A percentile compares a stretch with the other conserved stretches of the same genome.
phyloP scores from a whole-genome alignment of 2,888 invertebrate genomes.

The Pinctada fucata region DNA sequence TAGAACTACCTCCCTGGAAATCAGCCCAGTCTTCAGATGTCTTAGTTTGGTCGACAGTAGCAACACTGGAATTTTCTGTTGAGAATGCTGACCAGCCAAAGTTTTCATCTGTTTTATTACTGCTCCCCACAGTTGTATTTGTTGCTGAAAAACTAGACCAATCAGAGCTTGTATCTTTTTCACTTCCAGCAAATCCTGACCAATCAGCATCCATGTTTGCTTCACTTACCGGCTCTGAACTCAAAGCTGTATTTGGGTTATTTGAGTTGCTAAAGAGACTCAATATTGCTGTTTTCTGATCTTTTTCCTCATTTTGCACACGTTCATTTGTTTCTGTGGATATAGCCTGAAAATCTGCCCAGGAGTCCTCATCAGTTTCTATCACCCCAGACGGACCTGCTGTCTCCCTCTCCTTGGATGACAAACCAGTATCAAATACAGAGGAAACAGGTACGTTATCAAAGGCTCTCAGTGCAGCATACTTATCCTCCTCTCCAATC shows the following conservation, averaged over 20 bases:
- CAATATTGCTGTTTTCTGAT: neutral
- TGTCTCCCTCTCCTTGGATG: slow-evolving; percentile 4
- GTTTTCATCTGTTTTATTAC: slow-evolving; percentile 8
- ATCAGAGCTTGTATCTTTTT: slow-evolving; percentile 19
- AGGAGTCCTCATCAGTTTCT: slow-evolving; percentile 41
- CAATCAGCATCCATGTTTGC: slow-evolving; percentile 29
- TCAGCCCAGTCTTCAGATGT: slow-evolving; percentile 55
- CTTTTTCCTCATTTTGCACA: neutral
- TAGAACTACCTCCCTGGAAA: slow-evolving; percentile 38
- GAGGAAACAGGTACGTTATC: slow-evolving; percentile 27
- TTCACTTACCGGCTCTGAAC: neutral
- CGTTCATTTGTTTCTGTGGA: slow-evolving; percentile 4
- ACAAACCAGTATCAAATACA: slow-evolving; percentile 13
- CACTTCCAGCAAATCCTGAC: slow-evolving; percentile 35
- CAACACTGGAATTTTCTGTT: neutral
- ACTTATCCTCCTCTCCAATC: slow-evolving; percentile 69
- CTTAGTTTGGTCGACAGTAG: neutral
- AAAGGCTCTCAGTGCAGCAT: slow-evolving; percentile 64
- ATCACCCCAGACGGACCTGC: slow-evolving; percentile 26
- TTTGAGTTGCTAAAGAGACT: neutral
- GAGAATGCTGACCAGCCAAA: slow-evolving; percentile 18
- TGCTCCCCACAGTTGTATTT: neutral
- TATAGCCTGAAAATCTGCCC: slow-evolving; percentile 55
- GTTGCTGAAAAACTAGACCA: slow-evolving; percentile 54
- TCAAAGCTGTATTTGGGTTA: neutral